Evolutionary conservation across 2,888 invertebrate species (phyloP).

Genomic region (Alloscopus bannaensis): DNA sequence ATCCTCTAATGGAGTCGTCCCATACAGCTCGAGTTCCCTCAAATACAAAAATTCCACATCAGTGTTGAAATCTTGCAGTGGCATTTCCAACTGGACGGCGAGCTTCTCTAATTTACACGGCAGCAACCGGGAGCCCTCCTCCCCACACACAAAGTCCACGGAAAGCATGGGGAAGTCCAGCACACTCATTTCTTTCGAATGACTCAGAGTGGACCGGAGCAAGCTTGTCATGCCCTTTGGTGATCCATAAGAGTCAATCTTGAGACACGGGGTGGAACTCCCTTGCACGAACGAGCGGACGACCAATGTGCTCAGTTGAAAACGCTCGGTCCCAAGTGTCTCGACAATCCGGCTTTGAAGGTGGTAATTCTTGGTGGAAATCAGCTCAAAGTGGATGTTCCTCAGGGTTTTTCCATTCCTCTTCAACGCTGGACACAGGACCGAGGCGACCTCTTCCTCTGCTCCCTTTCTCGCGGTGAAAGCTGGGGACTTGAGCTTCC

Average conservation of each 20-base stretch:
- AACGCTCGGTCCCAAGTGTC: background rate
- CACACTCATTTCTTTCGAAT: background rate
- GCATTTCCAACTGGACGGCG: constrained; percentile 40
- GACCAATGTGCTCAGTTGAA: constrained; percentile 2
- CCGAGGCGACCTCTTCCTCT: background rate
- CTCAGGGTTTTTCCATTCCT: constrained; percentile 2
- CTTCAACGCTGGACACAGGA: constrained; percentile 3
- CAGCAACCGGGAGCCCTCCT: constrained; percentile 22
- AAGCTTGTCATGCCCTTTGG: background rate
- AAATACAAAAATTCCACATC: constrained; percentile 17
- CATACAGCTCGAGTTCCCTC: constrained; percentile 30
- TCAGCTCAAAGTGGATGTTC: constrained; percentile 1
- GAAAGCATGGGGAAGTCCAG: constrained; percentile 30
- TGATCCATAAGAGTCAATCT: constrained; percentile 8
- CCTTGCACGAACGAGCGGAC: background rate
- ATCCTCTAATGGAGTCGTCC: constrained; percentile 21
- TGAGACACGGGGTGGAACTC: background rate
- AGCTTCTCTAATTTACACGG: constrained; percentile 34
- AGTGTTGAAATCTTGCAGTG: constrained; percentile 21
- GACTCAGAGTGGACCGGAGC: background rate
- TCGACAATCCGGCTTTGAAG: constrained; percentile 6
- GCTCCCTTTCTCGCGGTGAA: constrained; percentile 3
- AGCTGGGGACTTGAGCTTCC: background rate
- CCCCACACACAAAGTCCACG: constrained; percentile 20
- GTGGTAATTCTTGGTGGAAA: background rate